Percentiles rank a stretch among this genome's conserved stretches.
Conservation (phyloP, 23 tunicate genomes). For the Halocynthia aurantium region DNA sequence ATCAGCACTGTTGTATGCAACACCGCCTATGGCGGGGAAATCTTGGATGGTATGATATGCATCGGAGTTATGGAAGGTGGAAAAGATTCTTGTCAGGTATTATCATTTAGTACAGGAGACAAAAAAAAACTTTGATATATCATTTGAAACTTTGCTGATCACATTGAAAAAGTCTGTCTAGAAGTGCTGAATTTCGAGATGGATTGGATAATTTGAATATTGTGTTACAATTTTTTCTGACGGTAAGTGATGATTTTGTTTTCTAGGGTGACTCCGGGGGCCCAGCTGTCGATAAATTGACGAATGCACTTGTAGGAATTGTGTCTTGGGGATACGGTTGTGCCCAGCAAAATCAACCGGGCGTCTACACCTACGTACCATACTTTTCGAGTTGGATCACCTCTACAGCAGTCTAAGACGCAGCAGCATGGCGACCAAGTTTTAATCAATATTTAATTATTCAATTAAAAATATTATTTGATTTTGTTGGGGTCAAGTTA, state of each 20-base stretch:
- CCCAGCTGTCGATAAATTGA: slow-evolving; percentile 20
- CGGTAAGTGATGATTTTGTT: no score
- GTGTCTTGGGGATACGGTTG: slow-evolving; percentile 70
- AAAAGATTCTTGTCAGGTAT: slow-evolving; percentile 49
- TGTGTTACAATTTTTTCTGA: no score
- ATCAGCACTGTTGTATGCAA: slow-evolving; percentile 30
- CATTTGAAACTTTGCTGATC: no score
- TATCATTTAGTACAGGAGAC: not conserved
- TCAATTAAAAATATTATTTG: no score
- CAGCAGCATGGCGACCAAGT: no score
- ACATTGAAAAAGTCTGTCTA: no score
- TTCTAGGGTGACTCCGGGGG: slow-evolving; percentile 61
- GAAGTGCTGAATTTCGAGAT: no score
- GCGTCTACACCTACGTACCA: slow-evolving; percentile 65
- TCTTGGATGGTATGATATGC: slow-evolving; percentile 49
- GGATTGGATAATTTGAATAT: no score
- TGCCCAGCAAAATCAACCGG: slow-evolving; percentile 35
- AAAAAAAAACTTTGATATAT: no score
- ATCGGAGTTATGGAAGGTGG: slow-evolving; percentile 49
- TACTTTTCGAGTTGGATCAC: slow-evolving; percentile 32
- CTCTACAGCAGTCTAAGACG: no score
- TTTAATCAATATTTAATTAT: no score
- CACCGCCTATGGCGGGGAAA: slow-evolving; percentile 39
- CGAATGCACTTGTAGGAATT: slow-evolving; percentile 20
- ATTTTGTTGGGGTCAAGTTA: no score